Conservation (phyloP, 2,113 vertebrate genomes). For the rabbit (Oryctolagus cuniculus) region DNA sequence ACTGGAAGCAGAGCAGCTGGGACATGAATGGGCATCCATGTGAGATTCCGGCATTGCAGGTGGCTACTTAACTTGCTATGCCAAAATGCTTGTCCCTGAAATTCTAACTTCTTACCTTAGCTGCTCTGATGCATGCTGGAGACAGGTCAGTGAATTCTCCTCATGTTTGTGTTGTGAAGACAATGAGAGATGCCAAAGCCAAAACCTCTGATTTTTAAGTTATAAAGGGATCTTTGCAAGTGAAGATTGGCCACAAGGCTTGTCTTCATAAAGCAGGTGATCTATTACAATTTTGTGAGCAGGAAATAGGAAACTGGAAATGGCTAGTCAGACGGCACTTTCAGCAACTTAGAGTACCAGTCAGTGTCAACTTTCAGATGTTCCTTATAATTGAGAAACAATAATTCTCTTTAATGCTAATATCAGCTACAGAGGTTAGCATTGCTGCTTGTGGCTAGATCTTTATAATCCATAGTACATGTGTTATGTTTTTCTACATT, state of each 20-base stretch:
- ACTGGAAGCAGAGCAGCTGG: too few species aligned
- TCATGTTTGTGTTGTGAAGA: neutral
- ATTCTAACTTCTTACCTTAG: neutral
- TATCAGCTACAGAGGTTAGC: neutral
- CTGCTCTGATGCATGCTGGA: neutral
- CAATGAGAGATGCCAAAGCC: neutral
- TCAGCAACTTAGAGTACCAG: constrained; percentile 23
- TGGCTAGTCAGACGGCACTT: constrained; percentile 49
- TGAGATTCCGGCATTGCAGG: too few species aligned
- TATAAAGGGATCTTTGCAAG: constrained; percentile 52
- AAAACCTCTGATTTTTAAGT: neutral
- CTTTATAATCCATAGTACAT: neutral
- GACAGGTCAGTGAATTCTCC: neutral
- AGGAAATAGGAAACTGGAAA: constrained; percentile 50
- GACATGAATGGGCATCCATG: too few species aligned
- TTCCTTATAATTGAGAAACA: constrained; percentile 44
- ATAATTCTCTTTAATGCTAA: constrained; percentile 40
- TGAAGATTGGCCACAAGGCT: constrained; percentile 11
- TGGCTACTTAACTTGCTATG: too few species aligned
- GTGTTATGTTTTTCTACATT: neutral
- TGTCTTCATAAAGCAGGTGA: constrained; percentile 47
- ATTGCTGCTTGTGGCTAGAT: neutral
- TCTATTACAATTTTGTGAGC: constrained; percentile 33
- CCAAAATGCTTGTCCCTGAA: too few species aligned
- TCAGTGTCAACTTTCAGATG: constrained; percentile 48